phyloP scores from a whole-genome alignment of 2,888 invertebrate genomes.

The Pinctada fucata region DNA sequence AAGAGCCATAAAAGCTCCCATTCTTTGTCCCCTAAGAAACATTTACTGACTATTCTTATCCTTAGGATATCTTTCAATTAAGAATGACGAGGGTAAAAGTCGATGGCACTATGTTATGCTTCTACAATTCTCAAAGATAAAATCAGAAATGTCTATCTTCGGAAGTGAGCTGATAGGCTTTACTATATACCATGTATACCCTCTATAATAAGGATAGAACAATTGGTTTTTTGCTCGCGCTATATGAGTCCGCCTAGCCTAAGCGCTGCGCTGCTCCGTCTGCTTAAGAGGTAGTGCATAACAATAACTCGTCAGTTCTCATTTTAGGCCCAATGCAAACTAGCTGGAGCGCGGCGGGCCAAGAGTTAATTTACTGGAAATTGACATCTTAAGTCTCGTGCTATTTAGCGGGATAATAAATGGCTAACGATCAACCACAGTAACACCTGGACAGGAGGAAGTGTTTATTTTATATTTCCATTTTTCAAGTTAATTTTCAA shows the following conservation, averaged over 20 bases:
- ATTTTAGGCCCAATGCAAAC: not conserved
- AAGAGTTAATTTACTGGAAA: not conserved
- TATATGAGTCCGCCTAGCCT: not conserved
- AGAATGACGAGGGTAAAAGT: too few species aligned
- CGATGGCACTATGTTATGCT: too few species aligned
- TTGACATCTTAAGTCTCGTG: not conserved
- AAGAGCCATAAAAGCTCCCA: too few species aligned
- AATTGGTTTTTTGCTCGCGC: not conserved
- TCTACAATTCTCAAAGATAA: too few species aligned
- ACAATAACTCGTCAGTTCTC: not conserved
- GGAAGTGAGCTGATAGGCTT: too few species aligned
- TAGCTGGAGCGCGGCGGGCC: not conserved
- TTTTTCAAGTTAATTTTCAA: too few species aligned
- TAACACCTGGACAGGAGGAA: not conserved
- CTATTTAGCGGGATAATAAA: not conserved
- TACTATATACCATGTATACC: not conserved
- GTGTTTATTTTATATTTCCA: too few species aligned
- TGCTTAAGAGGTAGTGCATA: not conserved
- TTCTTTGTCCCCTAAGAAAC: too few species aligned
- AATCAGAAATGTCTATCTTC: too few species aligned
- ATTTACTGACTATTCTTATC: too few species aligned
- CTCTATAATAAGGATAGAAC: not conserved
- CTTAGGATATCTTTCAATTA: too few species aligned
- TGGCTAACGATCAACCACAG: not conserved
- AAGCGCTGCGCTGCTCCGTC: not conserved